phyloP scores from a whole-genome alignment of 1,140 invertebrate species.

The Drosophila bipectinata region DNA sequence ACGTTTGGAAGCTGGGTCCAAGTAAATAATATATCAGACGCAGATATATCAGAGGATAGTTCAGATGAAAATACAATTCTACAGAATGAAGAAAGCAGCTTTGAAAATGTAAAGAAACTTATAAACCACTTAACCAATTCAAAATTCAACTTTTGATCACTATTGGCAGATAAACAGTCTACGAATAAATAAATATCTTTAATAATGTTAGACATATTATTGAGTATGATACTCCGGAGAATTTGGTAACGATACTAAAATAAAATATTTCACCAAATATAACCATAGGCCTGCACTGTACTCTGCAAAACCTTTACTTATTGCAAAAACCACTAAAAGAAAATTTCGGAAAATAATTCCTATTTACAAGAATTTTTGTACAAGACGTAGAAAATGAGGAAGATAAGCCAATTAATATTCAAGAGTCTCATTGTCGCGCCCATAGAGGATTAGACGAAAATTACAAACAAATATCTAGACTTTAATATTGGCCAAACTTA shows the following conservation, averaged over 20 bases:
- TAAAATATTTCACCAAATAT: conserved; percentile 2
- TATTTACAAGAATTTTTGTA: neutral
- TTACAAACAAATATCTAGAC: no score
- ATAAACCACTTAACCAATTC: neutral
- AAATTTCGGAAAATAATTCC: neutral
- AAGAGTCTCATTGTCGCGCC: no score
- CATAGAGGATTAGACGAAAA: no score
- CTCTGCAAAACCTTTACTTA: neutral
- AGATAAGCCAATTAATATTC: no score
- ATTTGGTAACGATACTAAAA: neutral
- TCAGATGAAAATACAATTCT: no score
- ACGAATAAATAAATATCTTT: neutral
- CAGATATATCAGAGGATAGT: no score
- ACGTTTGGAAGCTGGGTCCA: neutral
- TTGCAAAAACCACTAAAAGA: neutral
- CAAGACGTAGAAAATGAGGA: neutral
- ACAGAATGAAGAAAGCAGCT: neutral
- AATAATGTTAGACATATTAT: no score
- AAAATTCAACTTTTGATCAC: neutral
- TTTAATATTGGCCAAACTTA: no score
- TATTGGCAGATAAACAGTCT: neutral
- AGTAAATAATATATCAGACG: no score
- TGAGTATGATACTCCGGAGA: no score
- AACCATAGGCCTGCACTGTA: neutral
- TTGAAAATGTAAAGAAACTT: conserved; percentile 30